phyloP scores from a whole-genome alignment of 2,797 vertebrate species.

The Microhierax caerulescens region DNA sequence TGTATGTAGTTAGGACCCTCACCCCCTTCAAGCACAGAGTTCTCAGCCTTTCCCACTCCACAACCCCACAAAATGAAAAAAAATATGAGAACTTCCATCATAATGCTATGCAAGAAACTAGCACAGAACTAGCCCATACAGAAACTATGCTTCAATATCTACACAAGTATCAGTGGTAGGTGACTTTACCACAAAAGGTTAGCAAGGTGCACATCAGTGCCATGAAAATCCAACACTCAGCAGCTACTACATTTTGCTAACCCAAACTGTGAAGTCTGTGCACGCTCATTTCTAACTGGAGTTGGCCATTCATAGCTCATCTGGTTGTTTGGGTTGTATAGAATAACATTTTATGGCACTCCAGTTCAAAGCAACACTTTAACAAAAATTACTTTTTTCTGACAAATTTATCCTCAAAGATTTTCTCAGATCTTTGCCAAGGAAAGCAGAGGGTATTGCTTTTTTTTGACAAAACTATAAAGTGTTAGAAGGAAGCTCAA shows the following conservation, averaged over 20 bases:
- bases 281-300: fast-evolving
- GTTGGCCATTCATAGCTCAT: background rate
- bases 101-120: background rate
- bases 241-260: fast-evolving
- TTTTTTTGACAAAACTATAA: background rate
- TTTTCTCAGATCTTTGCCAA: background rate
- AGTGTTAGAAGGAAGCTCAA: background rate
- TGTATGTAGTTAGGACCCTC: background rate
- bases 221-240: background rate
- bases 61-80: background rate
- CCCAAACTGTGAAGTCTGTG: background rate
- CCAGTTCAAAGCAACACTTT: background rate
- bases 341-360: background rate
- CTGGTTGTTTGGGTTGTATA: background rate
- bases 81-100: background rate
- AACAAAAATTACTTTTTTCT: background rate
- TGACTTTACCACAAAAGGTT: background rate
- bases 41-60: background rate
- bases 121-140: background rate
- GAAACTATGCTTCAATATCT: background rate
- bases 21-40: background rate
- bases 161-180: fast-evolving
- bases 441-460: background rate
- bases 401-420: background rate
- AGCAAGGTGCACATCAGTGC: background rate